Percentiles rank a stretch among this genome's conserved stretches.
These are phyloP conservation scores for Hippolais icterina DNA, from an alignment of 2,113 vertebrate species.

Conservation along the genomic window DNA sequence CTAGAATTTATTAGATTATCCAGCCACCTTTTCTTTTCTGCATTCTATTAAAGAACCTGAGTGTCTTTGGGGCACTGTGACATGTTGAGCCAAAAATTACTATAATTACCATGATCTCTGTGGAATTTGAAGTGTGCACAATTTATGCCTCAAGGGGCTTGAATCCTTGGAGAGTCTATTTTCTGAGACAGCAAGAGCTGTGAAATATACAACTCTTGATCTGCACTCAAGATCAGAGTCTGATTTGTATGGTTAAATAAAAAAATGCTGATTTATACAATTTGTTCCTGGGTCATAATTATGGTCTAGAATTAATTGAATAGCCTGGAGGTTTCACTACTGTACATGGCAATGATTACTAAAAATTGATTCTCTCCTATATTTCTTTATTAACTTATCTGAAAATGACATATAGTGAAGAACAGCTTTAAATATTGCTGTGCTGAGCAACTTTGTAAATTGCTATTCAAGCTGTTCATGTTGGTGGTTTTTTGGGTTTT, in stretches of 20 bases:
- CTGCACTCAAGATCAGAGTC: background rate
- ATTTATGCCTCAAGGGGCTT: slow-evolving; percentile 30
- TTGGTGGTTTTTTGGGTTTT: rapidly evolving
- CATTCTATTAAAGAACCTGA: background rate
- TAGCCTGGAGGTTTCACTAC: slow-evolving; percentile 69
- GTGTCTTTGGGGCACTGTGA: slow-evolving; percentile 38
- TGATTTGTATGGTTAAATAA: slow-evolving; percentile 66
- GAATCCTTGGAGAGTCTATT: slow-evolving; percentile 20
- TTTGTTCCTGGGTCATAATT: slow-evolving; percentile 68
- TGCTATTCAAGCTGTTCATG: slow-evolving; percentile 66
- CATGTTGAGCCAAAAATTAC: slow-evolving; percentile 54
- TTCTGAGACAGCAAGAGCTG: slow-evolving; percentile 1
- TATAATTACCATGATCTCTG: slow-evolving; percentile 36
- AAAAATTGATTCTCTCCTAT: slow-evolving; percentile 68
- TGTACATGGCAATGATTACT: slow-evolving; percentile 73
- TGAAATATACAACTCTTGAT: slow-evolving; percentile 6
- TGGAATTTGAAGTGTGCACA: slow-evolving; percentile 40
- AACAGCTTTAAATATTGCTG: slow-evolving; percentile 63
- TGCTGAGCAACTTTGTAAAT: slow-evolving; percentile 69
- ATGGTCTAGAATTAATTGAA: slow-evolving; percentile 75
- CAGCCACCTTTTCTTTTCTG: background rate
- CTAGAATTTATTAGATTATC: background rate
- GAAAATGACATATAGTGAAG: slow-evolving; percentile 70
- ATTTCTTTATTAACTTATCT: slow-evolving; percentile 78
- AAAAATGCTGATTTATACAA: slow-evolving; percentile 67